Evolutionary conservation across 2,797 vertebrate species (phyloP), one percentile per base, ranked within the genome.

Genomic region (Melopsittacus undulatus): DNA sequence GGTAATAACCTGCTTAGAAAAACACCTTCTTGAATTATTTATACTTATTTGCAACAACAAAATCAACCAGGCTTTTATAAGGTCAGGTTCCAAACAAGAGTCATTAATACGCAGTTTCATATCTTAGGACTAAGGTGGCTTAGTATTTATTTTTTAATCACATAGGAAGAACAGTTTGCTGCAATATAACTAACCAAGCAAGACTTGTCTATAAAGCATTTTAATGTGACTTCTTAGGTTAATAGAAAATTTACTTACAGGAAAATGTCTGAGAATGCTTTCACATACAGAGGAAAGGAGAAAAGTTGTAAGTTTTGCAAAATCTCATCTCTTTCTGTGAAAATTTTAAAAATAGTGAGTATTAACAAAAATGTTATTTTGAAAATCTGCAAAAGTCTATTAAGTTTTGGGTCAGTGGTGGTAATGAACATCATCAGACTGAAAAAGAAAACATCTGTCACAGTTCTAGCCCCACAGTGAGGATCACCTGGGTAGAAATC

Each of bases 1-100:
- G 89, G 87, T 96, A 97, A 97, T 96, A 97, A 96, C 70, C 72
- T 96, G 63, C 88, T 97, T 96, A 96, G 83, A 93, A 95, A 97
- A 97, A 94, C 76, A 94, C 34, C 74, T 95, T 66, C 34, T 90
- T 98, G 85, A 97, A 97, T 97, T 95, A 97, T 98, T 97, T 94
- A 97, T 96, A 83, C 80, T 94, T 96, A 96, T 97, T 97, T 97
- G 54, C 68, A 97, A 94, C 42, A 96, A 95, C 77, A 96, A 95
- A 97, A 96, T 97, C 87, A 97, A 92, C 89, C 94, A 17, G 93
- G 46, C 94, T 97, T 97, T 97, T 95, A 94, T 95, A 97, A 97
- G 93, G 90, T 97, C 90, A 97, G 69, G 72, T 95, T 93, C 75
- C 36, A 96, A 90, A 97, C 91, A 93, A 82, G 36, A 97, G 48